Evolutionary conservation across 2,888 invertebrate species (phyloP), one percentile per base, ranked within the genome.

Genomic region (Temnothorax rugatulus): DNA sequence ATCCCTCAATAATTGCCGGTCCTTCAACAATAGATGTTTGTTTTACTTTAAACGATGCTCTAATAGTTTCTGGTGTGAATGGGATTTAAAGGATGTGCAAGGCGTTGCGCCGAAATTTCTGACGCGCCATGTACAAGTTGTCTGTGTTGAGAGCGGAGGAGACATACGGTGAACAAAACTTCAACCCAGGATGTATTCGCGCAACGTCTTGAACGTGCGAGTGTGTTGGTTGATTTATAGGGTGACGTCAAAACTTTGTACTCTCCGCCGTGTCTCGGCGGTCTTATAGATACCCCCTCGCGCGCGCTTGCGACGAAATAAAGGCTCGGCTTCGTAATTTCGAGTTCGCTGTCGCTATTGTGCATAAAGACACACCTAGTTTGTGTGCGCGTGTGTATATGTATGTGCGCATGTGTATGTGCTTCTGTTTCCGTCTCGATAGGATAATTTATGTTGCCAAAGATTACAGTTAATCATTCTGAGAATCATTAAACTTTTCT

Each of bases 171-270:
- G 90, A 92, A 92, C 93, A 92, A 91, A 91, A 90, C 90, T 90
- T 87, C 88, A 87, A 82, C 57, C 44, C 85, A 85, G 89, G 90
- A 86, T 89, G 91, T 90, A 87, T 88, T 88, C 88, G 88, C 88
- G 90, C 90, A 91, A 86, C 89, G 89, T 90, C 91, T 90, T 88
- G 91, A 91, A 84, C 84, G 88, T 90, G 91, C 87, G 86, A 89
- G 90, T 90, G 90, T 85, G 87, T 82, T 85, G 90, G 89, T 91
- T 94, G 94, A 94, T 94, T 94, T 94, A 94, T 93, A 93, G 91
- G 91, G 90, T 91, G 92, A 89, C 93, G 92, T 94, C 94, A 93
- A 94, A 94, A 94, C 93, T 94, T 94, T 93, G 91, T 91, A 93
- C 93, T 93, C 91, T 88, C 84, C 91, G 87, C 76, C 88, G 90